Percentiles rank a stretch among this genome's conserved stretches.
Conservation (phyloP, 1,140 invertebrate genomes). For the Prorops nasuta region DNA sequence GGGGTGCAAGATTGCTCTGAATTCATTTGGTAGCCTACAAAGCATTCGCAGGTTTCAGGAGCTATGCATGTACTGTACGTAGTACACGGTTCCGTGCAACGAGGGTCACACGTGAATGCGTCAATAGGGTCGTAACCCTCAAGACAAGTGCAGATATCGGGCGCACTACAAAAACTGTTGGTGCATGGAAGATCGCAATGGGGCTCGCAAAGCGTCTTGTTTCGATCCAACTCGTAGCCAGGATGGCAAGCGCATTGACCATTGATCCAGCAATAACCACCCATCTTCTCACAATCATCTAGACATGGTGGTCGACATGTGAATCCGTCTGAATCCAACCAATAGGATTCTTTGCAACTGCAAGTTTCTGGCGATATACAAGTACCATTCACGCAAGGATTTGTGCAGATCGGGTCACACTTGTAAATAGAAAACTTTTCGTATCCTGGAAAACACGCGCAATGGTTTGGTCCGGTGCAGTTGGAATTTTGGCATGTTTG, state of each 20-base stretch:
- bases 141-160: conserved; percentile 10
- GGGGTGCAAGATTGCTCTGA: conserved; percentile 12
- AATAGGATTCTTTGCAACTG: conserved; percentile 19
- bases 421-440: background rate
- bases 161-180: conserved; percentile 6
- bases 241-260: conserved; percentile 24
- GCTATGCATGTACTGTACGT: conserved; percentile 14
- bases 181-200: conserved; percentile 1
- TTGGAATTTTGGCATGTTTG: conserved; percentile 11
- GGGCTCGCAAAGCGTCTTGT: conserved; percentile 6
- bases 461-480: conserved; percentile 20
- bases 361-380: conserved; percentile 25
- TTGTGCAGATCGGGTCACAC: conserved; percentile 22
- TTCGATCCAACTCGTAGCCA: conserved; percentile 4
- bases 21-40: conserved; percentile 10
- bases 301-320: conserved; percentile 25
- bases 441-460: conserved; percentile 23
- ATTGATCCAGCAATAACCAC: conserved; percentile 31
- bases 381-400: conserved; percentile 15
- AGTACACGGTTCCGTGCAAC: conserved; percentile 14
- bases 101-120: conserved; percentile 10
- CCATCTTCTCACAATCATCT: conserved; percentile 10
- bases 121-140: background rate
- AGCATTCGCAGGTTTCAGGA: conserved; percentile 23
- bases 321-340: background rate